Conservation (phyloP, 2,888 invertebrate genomes). For the Homarus gammarus region DNA sequence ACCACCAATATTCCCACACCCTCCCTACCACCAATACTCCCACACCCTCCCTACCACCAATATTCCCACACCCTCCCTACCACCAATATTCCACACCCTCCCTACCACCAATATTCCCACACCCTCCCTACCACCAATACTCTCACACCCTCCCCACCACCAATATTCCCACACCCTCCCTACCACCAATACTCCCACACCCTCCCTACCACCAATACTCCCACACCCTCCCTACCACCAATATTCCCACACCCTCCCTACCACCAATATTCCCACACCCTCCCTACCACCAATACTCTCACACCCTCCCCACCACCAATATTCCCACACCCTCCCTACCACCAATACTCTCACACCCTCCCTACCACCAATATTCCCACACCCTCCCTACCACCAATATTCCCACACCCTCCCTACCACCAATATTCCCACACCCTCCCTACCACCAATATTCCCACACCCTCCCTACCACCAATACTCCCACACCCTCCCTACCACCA, state of each 20-base stretch:
- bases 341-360: background rate
- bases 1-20: too few species aligned
- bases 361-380: background rate
- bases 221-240: background rate
- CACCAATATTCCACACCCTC: too few species aligned
- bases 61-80: background rate
- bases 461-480: too few species aligned
- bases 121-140: background rate
- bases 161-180: background rate
- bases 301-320: background rate
- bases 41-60: background rate
- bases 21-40: background rate
- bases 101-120: background rate
- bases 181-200: background rate
- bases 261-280: background rate
- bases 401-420: too few species aligned
- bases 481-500: too few species aligned
- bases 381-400: too few species aligned
- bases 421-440: too few species aligned
- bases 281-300: background rate
- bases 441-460: too few species aligned
- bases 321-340: background rate
- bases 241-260: background rate
- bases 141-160: background rate
- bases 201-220: background rate